Evolutionary conservation across 2,888 invertebrate genomes (phyloP).

Genomic region (Ganaspis brasiliensis): DNA sequence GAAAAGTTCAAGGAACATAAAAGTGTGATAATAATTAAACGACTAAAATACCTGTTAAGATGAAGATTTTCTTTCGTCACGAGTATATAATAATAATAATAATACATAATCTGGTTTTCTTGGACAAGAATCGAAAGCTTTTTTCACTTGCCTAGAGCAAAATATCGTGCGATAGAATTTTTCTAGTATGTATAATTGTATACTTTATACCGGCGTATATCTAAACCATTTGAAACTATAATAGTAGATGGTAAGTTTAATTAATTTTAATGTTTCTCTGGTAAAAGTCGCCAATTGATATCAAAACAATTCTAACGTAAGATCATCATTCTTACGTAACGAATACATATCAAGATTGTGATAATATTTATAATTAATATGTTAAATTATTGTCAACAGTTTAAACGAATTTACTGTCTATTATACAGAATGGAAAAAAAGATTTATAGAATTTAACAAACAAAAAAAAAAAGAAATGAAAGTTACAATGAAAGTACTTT

Average conservation of each 20-base stretch:
- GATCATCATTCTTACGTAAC: slow-evolving; percentile 11
- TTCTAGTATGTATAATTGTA: slow-evolving; percentile 32
- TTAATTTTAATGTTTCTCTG: slow-evolving; percentile 32
- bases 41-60: not conserved
- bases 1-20: not conserved
- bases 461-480: too few relatives aligned
- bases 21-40: slow-evolving; percentile 19
- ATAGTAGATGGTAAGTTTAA: slow-evolving; percentile 12
- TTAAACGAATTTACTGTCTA: slow-evolving; percentile 15
- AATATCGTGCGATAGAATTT: slow-evolving; percentile 31
- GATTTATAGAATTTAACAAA: slow-evolving; percentile 2
- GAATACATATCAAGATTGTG: slow-evolving; percentile 59
- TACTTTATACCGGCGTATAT: slow-evolving; percentile 7
- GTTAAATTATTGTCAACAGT: slow-evolving; percentile 33
- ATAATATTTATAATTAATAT: slow-evolving; percentile 48
- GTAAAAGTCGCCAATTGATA: slow-evolving; percentile 28
- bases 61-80: slow-evolving; percentile 22
- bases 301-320: slow-evolving; percentile 31
- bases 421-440: not conserved
- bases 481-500: slow-evolving; percentile 21
- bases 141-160: slow-evolving; percentile 15
- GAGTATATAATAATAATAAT: not conserved
- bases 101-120: slow-evolving; percentile 11
- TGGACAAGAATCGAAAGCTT: slow-evolving; percentile 17
- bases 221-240: slow-evolving; percentile 29